Evolutionary conservation across 2,888 invertebrate genomes (phyloP), one percentile per base, ranked within the genome.

Genomic region (Caenorhabditis afra): DNA sequence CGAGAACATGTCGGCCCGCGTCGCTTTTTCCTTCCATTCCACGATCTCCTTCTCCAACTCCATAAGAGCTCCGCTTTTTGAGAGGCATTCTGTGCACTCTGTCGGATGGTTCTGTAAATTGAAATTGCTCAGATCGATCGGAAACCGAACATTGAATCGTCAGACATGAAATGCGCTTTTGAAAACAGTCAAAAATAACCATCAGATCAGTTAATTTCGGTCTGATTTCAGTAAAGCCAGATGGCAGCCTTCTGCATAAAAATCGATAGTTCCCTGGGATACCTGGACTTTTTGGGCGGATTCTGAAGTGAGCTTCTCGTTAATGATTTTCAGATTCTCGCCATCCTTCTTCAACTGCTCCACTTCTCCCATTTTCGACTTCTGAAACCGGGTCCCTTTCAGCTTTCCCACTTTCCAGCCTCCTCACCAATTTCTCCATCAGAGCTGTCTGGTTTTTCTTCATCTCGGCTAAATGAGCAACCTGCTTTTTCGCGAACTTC

Each of bases 401-500:
- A n/a, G n/a, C n/a, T n/a, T n/a, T n/a, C n/a, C n/a, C n/a, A 39
- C 11, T 53, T 23, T n/a, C 4, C 11, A 45, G 29, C 18, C 7
- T 29, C 3, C 41, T 39, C 29, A 74, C 68, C 49, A 75, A 47
- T 62, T 68, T 79, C 29, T 79, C 79, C 61, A 75, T 66, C 18
- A 75, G 53, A 12, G 64, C 55, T 22, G 12, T 41, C 49, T 79
- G 67, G 16, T 53, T 73, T 29, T 79, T 79, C 45, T 68, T 73
- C 68, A 64, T 65, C 29, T 79, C 79, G 1, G 70, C 70, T 29
- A 79, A 44, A 62, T 79, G 59, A 23, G 79, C 57, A 12, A 79
- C 65, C 39, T 79, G 79, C 23, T 79, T 79, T 23, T 79, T 79
- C 4, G 79, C 65, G 16, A 79, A 79, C 45, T 79, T 79, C 3